phyloP scores from a whole-genome alignment of 1,140 invertebrate species.

The Drosophila rufa region DNA sequence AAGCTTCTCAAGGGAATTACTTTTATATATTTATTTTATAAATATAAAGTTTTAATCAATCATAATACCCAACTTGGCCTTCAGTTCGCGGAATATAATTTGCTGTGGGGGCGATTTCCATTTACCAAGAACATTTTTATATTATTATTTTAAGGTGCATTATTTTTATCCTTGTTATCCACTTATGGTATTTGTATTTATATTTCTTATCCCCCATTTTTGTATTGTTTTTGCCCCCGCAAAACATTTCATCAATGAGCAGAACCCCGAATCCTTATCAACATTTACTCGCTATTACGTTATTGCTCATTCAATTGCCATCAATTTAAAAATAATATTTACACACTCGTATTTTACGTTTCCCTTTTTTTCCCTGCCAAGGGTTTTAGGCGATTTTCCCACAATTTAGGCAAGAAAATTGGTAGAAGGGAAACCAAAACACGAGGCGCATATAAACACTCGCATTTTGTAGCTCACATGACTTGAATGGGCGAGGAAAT shows the following conservation, averaged over 20 bases:
- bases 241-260: slow-evolving; percentile 27
- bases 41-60: not conserved
- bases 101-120: not conserved
- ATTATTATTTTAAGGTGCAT: slow-evolving; percentile 11
- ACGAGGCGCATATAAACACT: slow-evolving; percentile 65
- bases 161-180: slow-evolving; percentile 10
- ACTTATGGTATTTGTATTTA: slow-evolving; percentile 9
- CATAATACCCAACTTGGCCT: no score
- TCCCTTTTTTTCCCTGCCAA: slow-evolving; percentile 14
- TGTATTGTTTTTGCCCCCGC: not conserved
- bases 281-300: slow-evolving; percentile 65
- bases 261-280: slow-evolving; percentile 11
- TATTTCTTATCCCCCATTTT: not conserved
- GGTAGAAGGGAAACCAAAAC: slow-evolving; percentile 45
- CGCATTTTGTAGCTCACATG: slow-evolving; percentile 57
- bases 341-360: slow-evolving; percentile 61
- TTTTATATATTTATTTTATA: not conserved
- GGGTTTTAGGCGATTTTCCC: slow-evolving; percentile 45
- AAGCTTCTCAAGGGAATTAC: no score
- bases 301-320: slow-evolving; percentile 75
- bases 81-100: not conserved
- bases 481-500: slow-evolving; percentile 20
- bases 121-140: not conserved
- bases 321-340: slow-evolving; percentile 80
- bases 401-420: slow-evolving; percentile 8